Conservation (phyloP, 2,888 invertebrate genomes). For the Nemoura dubitans region DNA sequence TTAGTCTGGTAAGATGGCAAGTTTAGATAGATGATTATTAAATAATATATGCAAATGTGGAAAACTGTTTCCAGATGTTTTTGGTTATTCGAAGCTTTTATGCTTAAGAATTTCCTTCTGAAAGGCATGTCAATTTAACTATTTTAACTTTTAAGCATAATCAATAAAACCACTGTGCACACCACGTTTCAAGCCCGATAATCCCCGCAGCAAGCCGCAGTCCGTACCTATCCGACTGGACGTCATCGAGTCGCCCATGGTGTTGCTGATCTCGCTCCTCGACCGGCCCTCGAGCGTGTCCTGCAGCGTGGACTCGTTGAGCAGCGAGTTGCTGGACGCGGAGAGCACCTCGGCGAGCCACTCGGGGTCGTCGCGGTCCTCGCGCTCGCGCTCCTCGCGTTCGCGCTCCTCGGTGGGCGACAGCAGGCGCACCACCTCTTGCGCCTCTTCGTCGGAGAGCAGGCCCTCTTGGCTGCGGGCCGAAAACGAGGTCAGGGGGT, state of each 20-base stretch:
- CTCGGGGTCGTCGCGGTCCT: conserved; percentile 62
- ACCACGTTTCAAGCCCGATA: too few species aligned
- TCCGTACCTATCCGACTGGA: conserved; percentile 58
- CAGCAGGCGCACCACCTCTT: conserved; percentile 84
- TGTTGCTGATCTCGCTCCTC: conserved; percentile 57
- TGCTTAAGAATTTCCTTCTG: too few species aligned
- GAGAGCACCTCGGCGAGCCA: conserved; percentile 69
- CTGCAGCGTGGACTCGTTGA: conserved; percentile 53
- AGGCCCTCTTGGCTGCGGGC: conserved; percentile 76
- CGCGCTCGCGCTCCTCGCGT: conserved; percentile 51
- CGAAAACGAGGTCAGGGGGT: conserved; percentile 47
- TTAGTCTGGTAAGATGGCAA: too few species aligned
- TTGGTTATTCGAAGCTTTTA: too few species aligned
- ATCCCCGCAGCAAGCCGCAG: too few species aligned
- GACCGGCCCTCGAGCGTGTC: conserved; percentile 58
- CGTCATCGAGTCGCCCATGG: conserved; percentile 59
- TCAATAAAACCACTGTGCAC: too few species aligned
- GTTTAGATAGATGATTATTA: too few species aligned
- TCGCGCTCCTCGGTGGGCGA: conserved; percentile 63
- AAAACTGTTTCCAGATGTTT: too few species aligned
- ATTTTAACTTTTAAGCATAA: too few species aligned
- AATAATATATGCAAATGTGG: too few species aligned
- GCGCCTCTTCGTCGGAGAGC: conserved; percentile 89
- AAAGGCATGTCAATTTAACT: too few species aligned
- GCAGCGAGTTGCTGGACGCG: conserved; percentile 59